phyloP scores from a whole-genome alignment of 92 coral and sea anemone species.

The Virgularia gustaviana region DNA sequence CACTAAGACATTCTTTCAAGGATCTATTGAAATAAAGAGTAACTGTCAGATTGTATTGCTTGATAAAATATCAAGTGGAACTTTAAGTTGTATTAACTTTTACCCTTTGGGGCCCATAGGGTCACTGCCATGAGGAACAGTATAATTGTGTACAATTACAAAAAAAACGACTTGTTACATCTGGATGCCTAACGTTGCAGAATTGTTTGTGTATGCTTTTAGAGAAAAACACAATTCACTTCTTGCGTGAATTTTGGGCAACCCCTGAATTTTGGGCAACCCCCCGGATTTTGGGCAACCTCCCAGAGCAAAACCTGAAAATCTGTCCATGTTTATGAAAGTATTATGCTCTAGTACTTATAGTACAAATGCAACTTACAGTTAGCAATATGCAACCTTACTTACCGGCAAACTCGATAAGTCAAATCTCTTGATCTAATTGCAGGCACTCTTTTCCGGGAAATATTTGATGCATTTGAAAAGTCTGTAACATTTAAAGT shows the following conservation, averaged over 20 bases:
- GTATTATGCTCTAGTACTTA: background rate
- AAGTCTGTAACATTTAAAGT: slow-evolving; percentile 5
- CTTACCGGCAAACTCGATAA: slow-evolving; percentile 80
- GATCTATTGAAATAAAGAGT: slow-evolving; percentile 47
- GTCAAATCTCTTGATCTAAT: slow-evolving; percentile 94
- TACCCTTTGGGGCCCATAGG: background rate
- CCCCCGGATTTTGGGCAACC: too few species aligned
- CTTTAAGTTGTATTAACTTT: slow-evolving; percentile 9
- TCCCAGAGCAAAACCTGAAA: too few species aligned
- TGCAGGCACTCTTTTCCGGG: slow-evolving; percentile 71
- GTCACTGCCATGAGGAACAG: too few species aligned
- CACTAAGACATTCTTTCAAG: slow-evolving; percentile 79
- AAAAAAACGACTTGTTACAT: too few species aligned
- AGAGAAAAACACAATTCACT: background rate
- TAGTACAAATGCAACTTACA: too few species aligned
- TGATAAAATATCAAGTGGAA: background rate
- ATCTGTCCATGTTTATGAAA: background rate
- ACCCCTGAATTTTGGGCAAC: too few species aligned
- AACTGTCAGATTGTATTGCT: background rate
- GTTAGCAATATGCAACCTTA: background rate
- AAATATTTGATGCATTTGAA: background rate
- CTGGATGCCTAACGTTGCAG: too few species aligned
- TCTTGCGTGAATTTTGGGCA: background rate
- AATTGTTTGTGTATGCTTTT: background rate
- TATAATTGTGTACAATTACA: too few species aligned